Evolutionary conservation across 2,797 vertebrate genomes (phyloP).

Genomic region (Hyperoplus immaculatus): DNA sequence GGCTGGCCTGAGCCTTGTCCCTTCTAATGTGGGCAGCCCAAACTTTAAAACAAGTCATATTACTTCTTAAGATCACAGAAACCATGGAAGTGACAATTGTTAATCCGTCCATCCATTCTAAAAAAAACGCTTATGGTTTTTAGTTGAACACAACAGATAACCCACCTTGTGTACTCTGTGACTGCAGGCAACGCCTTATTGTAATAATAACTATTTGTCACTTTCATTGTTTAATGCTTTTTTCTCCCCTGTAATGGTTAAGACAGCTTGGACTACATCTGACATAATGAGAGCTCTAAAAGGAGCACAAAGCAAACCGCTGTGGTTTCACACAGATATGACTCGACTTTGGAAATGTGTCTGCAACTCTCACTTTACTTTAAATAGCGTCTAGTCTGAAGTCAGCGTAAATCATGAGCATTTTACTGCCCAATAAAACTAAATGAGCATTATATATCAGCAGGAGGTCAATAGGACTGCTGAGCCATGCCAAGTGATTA

Average conservation of each 20-base stretch:
- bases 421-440: constrained; percentile 68
- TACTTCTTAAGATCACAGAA: constrained; percentile 27
- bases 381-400: constrained; percentile 50
- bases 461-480: constrained; percentile 58
- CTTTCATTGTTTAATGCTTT: neutral
- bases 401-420: constrained; percentile 63
- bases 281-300: constrained; percentile 47
- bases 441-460: constrained; percentile 66
- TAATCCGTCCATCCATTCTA: neutral
- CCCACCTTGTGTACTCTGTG: neutral
- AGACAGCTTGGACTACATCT: constrained; percentile 9
- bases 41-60: constrained; percentile 26
- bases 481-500: constrained; percentile 48
- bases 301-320: constrained; percentile 18
- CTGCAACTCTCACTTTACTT: constrained; percentile 56
- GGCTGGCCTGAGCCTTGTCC: neutral
- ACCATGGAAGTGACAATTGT: neutral
- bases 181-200: neutral
- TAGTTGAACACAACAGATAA: constrained; percentile 3
- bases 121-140: neutral
- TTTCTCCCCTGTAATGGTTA: neutral
- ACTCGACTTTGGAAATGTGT: constrained; percentile 59
- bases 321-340: constrained; percentile 52
- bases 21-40: constrained; percentile 8
- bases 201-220: neutral